Evolutionary conservation across 2,113 vertebrate genomes (phyloP).

Genomic region (Malurus melanocephalus): DNA sequence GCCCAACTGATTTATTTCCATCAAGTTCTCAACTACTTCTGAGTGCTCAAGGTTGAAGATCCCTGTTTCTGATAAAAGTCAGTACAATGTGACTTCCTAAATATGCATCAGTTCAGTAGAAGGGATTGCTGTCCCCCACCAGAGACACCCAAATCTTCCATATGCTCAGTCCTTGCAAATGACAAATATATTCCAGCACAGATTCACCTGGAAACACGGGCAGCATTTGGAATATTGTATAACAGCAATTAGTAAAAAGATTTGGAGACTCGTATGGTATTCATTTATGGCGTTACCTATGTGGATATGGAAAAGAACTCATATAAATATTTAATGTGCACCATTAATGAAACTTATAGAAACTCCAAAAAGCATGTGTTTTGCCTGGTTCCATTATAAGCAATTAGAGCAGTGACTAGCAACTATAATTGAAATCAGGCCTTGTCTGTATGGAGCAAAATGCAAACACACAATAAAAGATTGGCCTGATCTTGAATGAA

Average conservation of each 20-base stretch:
- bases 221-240: neutral
- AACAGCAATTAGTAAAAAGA: neutral
- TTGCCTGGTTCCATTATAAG: neutral
- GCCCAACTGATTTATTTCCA: neutral
- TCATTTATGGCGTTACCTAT: neutral
- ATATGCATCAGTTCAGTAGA: neutral
- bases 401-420: neutral
- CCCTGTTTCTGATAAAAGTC: neutral
- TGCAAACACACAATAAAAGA: neutral
- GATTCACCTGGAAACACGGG: neutral
- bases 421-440: neutral
- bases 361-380: neutral
- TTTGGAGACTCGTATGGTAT: neutral
- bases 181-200: neutral
- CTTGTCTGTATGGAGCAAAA: neutral
- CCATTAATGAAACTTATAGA: neutral
- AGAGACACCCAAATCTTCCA: neutral
- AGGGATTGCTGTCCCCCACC: neutral
- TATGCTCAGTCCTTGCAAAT: rapidly evolving
- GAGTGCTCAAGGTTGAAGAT: neutral
- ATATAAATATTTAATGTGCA: conserved; percentile 11
- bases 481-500: neutral
- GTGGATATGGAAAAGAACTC: neutral
- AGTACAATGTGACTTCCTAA: neutral
- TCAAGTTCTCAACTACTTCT: neutral